Conservation (phyloP, 2,888 invertebrate genomes). For the Ornithoptera priamus region DNA sequence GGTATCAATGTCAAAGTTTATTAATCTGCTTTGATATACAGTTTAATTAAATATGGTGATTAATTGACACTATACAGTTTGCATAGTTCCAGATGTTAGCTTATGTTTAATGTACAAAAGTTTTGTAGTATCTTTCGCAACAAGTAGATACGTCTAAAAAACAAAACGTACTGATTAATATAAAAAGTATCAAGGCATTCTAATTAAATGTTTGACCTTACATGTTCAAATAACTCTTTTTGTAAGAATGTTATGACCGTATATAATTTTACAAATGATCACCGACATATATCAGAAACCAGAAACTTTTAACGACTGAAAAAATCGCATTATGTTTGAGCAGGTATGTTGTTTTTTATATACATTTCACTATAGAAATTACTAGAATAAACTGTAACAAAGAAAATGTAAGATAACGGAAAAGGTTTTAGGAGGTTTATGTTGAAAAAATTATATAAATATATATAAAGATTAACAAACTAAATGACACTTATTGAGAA, state of each 20-base stretch:
- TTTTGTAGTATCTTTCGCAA: not conserved
- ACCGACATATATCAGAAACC: not conserved
- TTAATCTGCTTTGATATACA: too few relatives aligned
- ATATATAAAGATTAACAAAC: too few relatives aligned
- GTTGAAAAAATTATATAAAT: too few relatives aligned
- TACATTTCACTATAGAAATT: not conserved
- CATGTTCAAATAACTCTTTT: not conserved
- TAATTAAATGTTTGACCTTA: conserved; percentile 19
- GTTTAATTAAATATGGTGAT: too few relatives aligned
- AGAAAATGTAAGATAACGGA: not conserved
- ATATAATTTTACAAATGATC: not conserved
- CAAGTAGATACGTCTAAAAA: not conserved
- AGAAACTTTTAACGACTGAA: not conserved
- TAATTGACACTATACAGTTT: too few relatives aligned
- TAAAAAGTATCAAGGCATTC: not conserved
- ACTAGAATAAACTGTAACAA: not conserved
- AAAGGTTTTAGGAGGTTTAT: not conserved
- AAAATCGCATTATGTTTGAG: not conserved
- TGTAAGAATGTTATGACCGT: conserved; percentile 5
- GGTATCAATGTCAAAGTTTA: too few relatives aligned
- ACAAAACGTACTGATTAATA: not conserved
- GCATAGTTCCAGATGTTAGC: too few relatives aligned
- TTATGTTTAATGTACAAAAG: too few relatives aligned
- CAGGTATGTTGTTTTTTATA: not conserved
- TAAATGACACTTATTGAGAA: too few relatives aligned